Evolutionary conservation across 2,888 invertebrate genomes (phyloP), one percentile per base, ranked within the genome.

Genomic region (Chesias legatella): DNA sequence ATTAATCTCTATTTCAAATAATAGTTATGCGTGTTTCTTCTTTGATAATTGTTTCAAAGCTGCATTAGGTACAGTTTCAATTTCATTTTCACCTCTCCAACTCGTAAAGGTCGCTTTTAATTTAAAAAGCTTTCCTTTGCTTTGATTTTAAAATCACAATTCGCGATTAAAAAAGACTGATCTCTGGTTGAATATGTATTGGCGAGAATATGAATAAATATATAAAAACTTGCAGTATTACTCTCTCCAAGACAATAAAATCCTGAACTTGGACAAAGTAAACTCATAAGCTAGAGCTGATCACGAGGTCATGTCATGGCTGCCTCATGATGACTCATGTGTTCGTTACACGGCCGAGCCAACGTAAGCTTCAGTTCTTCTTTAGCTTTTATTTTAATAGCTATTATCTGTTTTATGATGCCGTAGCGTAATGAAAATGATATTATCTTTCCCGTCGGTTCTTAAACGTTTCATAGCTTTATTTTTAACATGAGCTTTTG

Each of bases 321-420:
- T 21, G 13, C 48, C 45, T 41, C n/a, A n/a, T n/a, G n/a, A n/a
- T n/a, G n/a, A 51, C 48, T 33, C 38, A 25, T 51, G 48, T 49
- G 58, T 67, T 65, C 58, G 67, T 48, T 11, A 34, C 46, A 52
- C 47, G 43, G 35, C 30, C 42, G 31, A 41, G 27, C 43, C 43
- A 56, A 53, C 59, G 58, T 58, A 45, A 51, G 48, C 43, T 60
- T 51, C 33, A 53, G 53, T 57, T 55, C 54, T 51, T 52, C 38
- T 39, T 53, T 53, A 51, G 58, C 57, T 63, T 60, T 60, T 45
- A 58, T 47, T 53, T 66, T 66, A 53, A 63, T 58, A 46, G 51
- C 53, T 51, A n/a, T 53, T 33, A 43, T 53, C 38, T 29, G 53
- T 52, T 66, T 65, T 60, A 63, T 58, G 59, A 55, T 37, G 53